Percentiles rank a stretch among this genome's conserved stretches.
phyloP scores from a whole-genome alignment of 2,888 invertebrate genomes.

The Phytoseiulus persimilis region DNA sequence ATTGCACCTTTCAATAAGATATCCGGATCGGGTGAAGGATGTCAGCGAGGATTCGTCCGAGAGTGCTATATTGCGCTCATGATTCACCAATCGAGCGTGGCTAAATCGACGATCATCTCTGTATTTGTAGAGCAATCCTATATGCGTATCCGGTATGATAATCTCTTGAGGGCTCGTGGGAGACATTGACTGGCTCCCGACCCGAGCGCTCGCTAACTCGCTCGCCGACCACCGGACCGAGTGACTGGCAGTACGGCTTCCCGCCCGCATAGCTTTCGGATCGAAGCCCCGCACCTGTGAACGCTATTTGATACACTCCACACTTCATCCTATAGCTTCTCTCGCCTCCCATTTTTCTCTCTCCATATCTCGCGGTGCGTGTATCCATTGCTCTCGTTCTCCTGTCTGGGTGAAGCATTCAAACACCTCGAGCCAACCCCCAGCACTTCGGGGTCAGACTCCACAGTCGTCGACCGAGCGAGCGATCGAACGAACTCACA shows the following conservation, averaged over 20 bases:
- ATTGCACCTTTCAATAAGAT: too few species aligned
- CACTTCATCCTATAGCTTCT: not conserved
- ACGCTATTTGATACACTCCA: not conserved
- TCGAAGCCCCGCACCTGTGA: conserved; percentile 5
- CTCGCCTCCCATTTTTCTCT: not conserved
- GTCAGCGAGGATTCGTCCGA: not conserved
- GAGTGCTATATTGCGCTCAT: not conserved
- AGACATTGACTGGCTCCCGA: not conserved
- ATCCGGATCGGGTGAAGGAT: too few species aligned
- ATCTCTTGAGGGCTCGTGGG: not conserved
- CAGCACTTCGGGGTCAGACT: not conserved
- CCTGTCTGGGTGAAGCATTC: not conserved
- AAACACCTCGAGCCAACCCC: not conserved
- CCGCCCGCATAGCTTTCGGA: not conserved
- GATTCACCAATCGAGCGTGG: not conserved
- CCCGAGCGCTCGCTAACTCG: not conserved
- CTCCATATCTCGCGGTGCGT: not conserved
- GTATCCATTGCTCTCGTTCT: not conserved
- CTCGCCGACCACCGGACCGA: not conserved
- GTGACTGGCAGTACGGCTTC: not conserved
- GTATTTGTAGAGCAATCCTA: not conserved
- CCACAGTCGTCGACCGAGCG: not conserved
- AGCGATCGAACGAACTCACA: not conserved
- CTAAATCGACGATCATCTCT: not conserved
- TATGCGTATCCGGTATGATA: not conserved